phyloP scores from a whole-genome alignment of 2,113 vertebrate genomes.

The Menura novaehollandiae region DNA sequence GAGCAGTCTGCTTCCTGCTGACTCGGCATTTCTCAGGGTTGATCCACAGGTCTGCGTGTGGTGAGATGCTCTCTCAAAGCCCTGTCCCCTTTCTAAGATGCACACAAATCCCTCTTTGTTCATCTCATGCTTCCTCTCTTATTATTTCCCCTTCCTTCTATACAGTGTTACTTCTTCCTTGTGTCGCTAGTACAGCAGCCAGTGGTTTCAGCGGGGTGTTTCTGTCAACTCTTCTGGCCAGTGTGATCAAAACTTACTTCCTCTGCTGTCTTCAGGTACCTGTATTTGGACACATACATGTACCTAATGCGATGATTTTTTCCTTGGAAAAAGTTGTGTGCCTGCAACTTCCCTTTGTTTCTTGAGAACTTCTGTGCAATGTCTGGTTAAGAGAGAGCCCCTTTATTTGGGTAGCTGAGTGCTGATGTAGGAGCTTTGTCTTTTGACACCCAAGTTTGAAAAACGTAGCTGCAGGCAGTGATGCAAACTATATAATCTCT shows the following conservation, averaged over 20 bases:
- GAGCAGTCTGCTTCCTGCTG: neutral
- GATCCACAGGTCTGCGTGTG: neutral
- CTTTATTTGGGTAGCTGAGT: neutral
- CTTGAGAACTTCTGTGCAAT: neutral
- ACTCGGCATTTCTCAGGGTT: rapidly evolving
- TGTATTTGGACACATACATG: neutral
- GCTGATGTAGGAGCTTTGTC: neutral
- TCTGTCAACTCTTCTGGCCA: neutral
- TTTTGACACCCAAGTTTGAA: neutral
- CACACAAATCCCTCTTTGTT: neutral
- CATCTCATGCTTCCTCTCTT: neutral
- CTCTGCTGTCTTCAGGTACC: neutral
- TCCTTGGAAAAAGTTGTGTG: neutral
- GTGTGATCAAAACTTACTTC: neutral
- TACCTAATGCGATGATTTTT: neutral
- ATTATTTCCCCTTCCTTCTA: neutral
- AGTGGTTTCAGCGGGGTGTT: neutral
- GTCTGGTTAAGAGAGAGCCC: neutral
- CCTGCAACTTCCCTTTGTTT: neutral
- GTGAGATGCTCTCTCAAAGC: neutral
- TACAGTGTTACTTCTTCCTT: neutral
- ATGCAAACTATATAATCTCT: neutral
- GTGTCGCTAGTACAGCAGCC: neutral
- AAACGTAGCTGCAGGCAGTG: neutral
- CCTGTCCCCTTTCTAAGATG: neutral